Percentiles rank a stretch among this genome's conserved stretches.
These are phyloP conservation scores for Ceraclea dissimilis DNA, from an alignment of 2,888 invertebrate genomes.

Conservation along the genomic window DNA sequence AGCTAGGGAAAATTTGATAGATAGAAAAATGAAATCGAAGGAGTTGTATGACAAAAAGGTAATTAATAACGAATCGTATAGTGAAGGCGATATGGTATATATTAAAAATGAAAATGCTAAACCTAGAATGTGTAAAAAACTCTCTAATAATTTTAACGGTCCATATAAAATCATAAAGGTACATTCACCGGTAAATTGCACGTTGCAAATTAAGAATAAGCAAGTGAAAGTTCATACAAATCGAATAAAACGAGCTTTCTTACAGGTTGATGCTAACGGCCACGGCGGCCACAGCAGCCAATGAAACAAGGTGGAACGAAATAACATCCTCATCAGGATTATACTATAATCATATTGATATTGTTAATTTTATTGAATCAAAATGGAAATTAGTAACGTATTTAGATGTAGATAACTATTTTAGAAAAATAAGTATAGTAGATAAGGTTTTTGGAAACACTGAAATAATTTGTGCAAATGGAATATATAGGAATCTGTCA, in stretches of 20 bases:
- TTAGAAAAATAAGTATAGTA: background rate
- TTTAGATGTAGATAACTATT: background rate
- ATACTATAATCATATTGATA: background rate
- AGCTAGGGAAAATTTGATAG: slow-evolving; percentile 26
- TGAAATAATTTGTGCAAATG: background rate
- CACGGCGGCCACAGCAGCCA: background rate
- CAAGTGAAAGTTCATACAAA: background rate
- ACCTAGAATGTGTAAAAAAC: slow-evolving; percentile 16
- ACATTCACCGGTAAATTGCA: slow-evolving; percentile 20
- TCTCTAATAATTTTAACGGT: slow-evolving; percentile 19
- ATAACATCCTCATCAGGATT: background rate
- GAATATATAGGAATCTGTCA: background rate
- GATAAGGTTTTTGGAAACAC: background rate
- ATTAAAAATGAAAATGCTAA: slow-evolving; percentile 16
- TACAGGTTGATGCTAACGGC: background rate
- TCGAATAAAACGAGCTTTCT: background rate
- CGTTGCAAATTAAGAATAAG: background rate
- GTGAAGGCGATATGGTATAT: slow-evolving; percentile 24
- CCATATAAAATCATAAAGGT: slow-evolving; percentile 21
- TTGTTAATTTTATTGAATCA: background rate
- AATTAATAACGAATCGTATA: slow-evolving; percentile 19
- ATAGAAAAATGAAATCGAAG: slow-evolving; percentile 27
- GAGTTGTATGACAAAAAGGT: slow-evolving; percentile 24
- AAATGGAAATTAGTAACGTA: slow-evolving; percentile 1
- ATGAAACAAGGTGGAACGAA: background rate